Evolutionary conservation across 1,140 invertebrate species (phyloP).

Genomic region (Drosophila setifemur): DNA sequence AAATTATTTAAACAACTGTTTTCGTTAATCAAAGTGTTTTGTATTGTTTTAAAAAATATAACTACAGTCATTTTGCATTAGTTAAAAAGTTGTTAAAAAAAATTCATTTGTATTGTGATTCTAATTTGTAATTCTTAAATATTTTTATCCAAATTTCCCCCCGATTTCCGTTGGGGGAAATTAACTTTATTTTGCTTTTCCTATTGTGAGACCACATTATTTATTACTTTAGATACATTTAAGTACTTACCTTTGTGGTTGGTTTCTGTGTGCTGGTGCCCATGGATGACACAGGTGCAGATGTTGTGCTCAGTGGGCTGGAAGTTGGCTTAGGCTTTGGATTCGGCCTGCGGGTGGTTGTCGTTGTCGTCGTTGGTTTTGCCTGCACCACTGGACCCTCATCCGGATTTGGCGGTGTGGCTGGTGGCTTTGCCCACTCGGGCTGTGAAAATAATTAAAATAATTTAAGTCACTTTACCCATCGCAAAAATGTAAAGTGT

Average conservation of each 20-base stretch:
- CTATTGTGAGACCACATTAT: too few relatives aligned
- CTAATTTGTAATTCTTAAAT: too few relatives aligned
- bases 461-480: not conserved
- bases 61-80: too few relatives aligned
- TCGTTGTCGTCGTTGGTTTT: conserved; percentile 53
- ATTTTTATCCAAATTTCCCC: too few relatives aligned
- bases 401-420: conserved; percentile 84
- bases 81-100: too few relatives aligned
- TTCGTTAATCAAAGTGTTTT: not conserved
- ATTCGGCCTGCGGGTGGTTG: conserved; percentile 78
- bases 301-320: conserved; percentile 39
- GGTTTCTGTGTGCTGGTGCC: conserved; percentile 60
- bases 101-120: too few relatives aligned
- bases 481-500: conserved; percentile 72
- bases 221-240: too few relatives aligned
- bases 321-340: conserved; percentile 67
- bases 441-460: conserved; percentile 83
- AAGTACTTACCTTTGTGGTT: conserved; percentile 66
- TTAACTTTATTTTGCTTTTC: too few relatives aligned
- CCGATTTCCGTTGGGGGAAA: too few relatives aligned
- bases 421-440: conserved; percentile 88
- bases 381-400: conserved; percentile 65
- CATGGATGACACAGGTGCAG: conserved; percentile 39
- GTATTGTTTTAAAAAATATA: too few relatives aligned
- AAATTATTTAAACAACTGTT: too few relatives aligned